Evolutionary conservation across 2,797 vertebrate species (phyloP).

Genomic region (Mallotus villosus): DNA sequence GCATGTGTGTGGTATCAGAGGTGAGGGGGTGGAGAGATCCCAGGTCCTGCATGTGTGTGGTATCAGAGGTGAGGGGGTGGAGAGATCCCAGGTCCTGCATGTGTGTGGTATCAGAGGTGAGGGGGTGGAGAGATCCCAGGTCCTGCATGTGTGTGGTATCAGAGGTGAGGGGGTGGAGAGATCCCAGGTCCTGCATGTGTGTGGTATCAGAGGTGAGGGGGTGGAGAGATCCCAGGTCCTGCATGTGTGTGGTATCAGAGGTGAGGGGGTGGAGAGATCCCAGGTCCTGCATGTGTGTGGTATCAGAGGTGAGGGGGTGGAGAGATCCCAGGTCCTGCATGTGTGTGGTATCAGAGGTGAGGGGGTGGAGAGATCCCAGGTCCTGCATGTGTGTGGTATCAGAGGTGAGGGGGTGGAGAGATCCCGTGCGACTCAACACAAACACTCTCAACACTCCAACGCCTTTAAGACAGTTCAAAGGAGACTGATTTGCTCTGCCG

Average conservation of each 20-base stretch:
- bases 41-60: too few species aligned
- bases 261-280: background rate
- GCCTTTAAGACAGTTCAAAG: slow-evolving; percentile 36
- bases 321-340: too few species aligned
- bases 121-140: background rate
- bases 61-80: slow-evolving; percentile 16
- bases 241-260: too few species aligned
- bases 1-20: too few species aligned
- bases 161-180: slow-evolving; percentile 6
- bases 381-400: slow-evolving; percentile 23
- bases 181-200: too few species aligned
- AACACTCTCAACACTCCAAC: slow-evolving; percentile 31
- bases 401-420: slow-evolving; percentile 6
- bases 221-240: slow-evolving; percentile 1
- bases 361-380: too few species aligned
- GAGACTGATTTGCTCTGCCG: slow-evolving; percentile 33
- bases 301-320: slow-evolving; percentile 16
- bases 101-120: slow-evolving; percentile 32
- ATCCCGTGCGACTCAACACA: slow-evolving; percentile 25
- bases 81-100: too few species aligned
- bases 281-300: too few species aligned
- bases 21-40: background rate
- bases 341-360: too few species aligned
- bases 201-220: slow-evolving; percentile 24
- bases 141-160: too few species aligned